A percentile compares a stretch with the other conserved stretches of the same genome.
Evolutionary conservation across 2,888 invertebrate species (phyloP).

Genomic region (Meteorus cinctellus): DNA sequence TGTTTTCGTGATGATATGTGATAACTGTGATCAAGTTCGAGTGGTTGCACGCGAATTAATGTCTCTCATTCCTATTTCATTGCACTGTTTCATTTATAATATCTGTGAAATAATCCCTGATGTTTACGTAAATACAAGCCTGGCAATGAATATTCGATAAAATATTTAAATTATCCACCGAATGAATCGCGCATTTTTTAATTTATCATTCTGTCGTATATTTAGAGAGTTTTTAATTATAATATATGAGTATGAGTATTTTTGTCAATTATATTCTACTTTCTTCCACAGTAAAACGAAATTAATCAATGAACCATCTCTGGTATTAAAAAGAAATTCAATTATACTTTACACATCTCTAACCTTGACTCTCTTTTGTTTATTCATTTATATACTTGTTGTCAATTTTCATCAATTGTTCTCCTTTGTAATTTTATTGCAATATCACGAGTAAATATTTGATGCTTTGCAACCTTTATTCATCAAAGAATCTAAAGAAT

Average conservation of each 20-base stretch:
- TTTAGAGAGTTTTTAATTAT: neutral
- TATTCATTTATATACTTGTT: neutral
- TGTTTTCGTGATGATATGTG: slow-evolving; percentile 4
- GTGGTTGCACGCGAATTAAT: neutral
- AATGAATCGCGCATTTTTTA: neutral
- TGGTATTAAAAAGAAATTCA: neutral
- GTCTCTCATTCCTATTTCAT: neutral
- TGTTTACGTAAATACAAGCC: neutral
- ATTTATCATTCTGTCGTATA: neutral
- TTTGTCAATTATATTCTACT: neutral
- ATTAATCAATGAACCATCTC: neutral
- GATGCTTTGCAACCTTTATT: neutral
- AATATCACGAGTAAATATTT: no score
- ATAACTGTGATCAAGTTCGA: neutral
- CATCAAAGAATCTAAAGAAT: neutral
- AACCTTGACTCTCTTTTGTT: slow-evolving; percentile 16
- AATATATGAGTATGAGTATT: neutral
- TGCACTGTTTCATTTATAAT: neutral
- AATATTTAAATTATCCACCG: neutral
- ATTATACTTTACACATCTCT: neutral
- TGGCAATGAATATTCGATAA: neutral
- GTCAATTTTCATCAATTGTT: neutral
- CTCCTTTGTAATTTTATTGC: no score
- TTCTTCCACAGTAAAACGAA: neutral
- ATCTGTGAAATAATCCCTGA: neutral